These are phyloP conservation scores for Harpegnathos saltator DNA, from an alignment of 1,140 invertebrate species.

Conservation along the genomic window DNA sequence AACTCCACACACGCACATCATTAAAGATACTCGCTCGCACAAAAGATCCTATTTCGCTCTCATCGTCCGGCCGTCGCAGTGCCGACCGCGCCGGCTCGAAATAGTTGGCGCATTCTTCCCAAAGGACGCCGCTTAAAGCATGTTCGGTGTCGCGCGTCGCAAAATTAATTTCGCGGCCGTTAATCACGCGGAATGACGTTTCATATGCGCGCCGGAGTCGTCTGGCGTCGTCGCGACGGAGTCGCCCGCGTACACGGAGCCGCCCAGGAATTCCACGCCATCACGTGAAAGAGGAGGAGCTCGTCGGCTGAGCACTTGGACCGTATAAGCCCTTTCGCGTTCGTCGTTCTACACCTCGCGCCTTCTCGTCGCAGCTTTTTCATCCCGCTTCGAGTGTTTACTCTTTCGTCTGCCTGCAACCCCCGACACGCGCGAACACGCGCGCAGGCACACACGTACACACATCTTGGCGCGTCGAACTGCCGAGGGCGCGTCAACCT, in stretches of 20 bases:
- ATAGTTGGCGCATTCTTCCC: constrained; percentile 56
- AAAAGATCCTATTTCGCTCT: background rate
- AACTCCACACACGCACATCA: background rate
- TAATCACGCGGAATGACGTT: constrained; percentile 69
- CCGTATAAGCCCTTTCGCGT: constrained; percentile 34
- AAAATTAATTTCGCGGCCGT: constrained; percentile 72
- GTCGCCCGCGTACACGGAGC: constrained; percentile 42
- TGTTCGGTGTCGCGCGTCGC: constrained; percentile 57
- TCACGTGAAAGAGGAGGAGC: constrained; percentile 3
- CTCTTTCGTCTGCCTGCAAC: constrained; percentile 32
- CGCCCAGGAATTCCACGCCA: constrained; percentile 37
- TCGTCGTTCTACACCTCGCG: background rate
- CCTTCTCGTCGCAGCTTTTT: constrained; percentile 49
- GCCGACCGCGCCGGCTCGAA: constrained; percentile 29
- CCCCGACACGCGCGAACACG: too few relatives aligned
- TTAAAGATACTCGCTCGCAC: too few relatives aligned
- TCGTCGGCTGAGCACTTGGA: constrained; percentile 9
- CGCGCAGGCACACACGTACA: too few relatives aligned
- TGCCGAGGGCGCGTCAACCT: background rate
- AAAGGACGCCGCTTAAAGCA: constrained; percentile 42
- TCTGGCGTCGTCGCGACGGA: constrained; percentile 47
- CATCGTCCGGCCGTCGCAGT: constrained; percentile 2
- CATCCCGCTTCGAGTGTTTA: constrained; percentile 53
- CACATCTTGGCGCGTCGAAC: background rate
- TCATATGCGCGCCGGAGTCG: constrained; percentile 63